Percentiles rank a stretch among this genome's conserved stretches.
Evolutionary conservation across 2,888 invertebrate species (phyloP).

Genomic region (Stenodera caucasica): DNA sequence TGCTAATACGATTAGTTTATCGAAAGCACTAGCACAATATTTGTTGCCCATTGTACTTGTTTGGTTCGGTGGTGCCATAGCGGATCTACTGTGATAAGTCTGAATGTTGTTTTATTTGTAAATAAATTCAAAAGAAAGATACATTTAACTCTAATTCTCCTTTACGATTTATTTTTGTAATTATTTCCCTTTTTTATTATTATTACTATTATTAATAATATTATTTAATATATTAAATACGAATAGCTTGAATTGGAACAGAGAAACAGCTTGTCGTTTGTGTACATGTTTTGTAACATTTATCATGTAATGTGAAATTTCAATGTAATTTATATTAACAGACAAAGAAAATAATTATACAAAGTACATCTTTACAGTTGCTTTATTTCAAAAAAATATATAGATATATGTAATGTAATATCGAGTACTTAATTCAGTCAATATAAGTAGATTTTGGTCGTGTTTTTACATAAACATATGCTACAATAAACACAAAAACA

Average conservation of each 20-base stretch:
- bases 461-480: constrained; percentile 79
- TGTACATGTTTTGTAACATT: constrained; percentile 36
- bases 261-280: constrained; percentile 26
- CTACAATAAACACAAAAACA: constrained; percentile 70
- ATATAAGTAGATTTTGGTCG: constrained; percentile 59
- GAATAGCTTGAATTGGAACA: background rate
- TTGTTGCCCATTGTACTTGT: constrained; percentile 80
- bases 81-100: constrained; percentile 76
- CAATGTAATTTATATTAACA: constrained; percentile 36
- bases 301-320: constrained; percentile 36
- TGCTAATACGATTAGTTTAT: constrained; percentile 53
- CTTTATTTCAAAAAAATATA: constrained; percentile 32
- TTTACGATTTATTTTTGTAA: constrained; percentile 4
- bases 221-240: too few relatives aligned
- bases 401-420: constrained; percentile 12
- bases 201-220: too few relatives aligned
- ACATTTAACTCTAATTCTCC: constrained; percentile 21
- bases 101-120: constrained; percentile 38
- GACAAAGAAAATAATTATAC: constrained; percentile 26
- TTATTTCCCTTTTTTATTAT: background rate
- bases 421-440: constrained; percentile 31
- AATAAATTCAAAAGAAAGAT: constrained; percentile 27
- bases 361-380: constrained; percentile 30
- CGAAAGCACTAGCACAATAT: constrained; percentile 71
- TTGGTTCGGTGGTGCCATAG: constrained; percentile 82